Conservation (phyloP, 2,797 vertebrate species). For the Trachurus trachurus region DNA sequence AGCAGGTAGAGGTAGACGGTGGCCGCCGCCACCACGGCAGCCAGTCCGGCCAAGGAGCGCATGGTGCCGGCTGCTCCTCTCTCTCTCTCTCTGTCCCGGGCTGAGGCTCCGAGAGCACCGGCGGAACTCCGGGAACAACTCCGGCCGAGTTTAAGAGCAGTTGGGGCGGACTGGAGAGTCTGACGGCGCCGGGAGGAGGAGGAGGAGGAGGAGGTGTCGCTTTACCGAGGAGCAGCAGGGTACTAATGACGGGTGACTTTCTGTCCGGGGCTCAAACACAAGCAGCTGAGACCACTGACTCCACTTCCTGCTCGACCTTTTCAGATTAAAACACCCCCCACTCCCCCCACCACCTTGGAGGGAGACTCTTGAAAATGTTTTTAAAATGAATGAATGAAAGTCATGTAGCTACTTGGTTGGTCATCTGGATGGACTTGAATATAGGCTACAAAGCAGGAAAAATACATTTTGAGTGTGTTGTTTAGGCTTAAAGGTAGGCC, state of each 20-base stretch:
- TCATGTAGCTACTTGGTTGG: too few relatives aligned
- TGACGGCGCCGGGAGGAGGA: conserved; percentile 36
- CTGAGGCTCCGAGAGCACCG: neutral
- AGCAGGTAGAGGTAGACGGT: conserved; percentile 91
- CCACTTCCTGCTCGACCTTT: too few relatives aligned
- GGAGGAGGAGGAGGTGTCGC: conserved; percentile 27
- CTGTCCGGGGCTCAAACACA: conserved; percentile 29
- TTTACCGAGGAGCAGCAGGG: conserved; percentile 28
- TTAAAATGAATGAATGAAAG: too few relatives aligned
- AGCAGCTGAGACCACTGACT: too few relatives aligned
- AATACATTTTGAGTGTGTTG: too few relatives aligned
- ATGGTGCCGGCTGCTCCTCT: conserved; percentile 69
- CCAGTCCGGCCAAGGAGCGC: conserved; percentile 84
- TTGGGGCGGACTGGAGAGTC: conserved; percentile 12
- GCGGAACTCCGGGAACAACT: neutral
- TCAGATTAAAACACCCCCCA: too few relatives aligned
- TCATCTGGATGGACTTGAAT: too few relatives aligned
- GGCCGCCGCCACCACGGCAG: conserved; percentile 84
- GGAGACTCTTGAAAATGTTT: too few relatives aligned
- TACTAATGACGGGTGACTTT: conserved; percentile 55
- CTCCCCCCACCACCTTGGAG: too few relatives aligned
- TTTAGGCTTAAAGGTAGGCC: too few relatives aligned
- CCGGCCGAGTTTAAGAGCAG: conserved; percentile 7
- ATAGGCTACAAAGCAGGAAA: too few relatives aligned
- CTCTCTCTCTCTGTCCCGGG: neutral